These are phyloP conservation scores for Origma solitaria DNA, from an alignment of 2,113 vertebrate species.

Conservation along the genomic window DNA sequence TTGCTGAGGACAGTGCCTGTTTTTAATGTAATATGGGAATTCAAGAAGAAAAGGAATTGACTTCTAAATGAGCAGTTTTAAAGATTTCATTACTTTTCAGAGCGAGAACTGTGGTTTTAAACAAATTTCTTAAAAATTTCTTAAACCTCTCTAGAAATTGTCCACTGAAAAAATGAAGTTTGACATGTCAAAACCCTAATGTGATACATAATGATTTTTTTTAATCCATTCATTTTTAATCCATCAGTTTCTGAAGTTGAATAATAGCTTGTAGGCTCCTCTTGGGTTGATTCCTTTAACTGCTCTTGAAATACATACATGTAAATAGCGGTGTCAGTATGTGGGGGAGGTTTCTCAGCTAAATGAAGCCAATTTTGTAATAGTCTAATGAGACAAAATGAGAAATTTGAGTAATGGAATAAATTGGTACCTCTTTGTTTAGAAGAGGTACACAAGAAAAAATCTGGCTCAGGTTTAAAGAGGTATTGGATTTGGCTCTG, in stretches of 20 bases:
- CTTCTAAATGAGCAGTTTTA: background rate
- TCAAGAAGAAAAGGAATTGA: background rate
- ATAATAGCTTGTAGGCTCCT: background rate
- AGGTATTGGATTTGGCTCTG: background rate
- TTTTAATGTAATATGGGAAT: background rate
- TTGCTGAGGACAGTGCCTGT: background rate
- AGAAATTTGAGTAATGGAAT: constrained; percentile 43
- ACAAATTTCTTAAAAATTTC: background rate
- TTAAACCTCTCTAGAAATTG: background rate
- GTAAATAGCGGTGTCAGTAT: background rate
- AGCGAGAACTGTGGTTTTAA: background rate
- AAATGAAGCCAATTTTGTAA: background rate
- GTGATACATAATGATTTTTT: background rate
- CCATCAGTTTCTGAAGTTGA: background rate
- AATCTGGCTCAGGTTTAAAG: constrained; percentile 35
- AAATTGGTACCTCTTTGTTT: constrained; percentile 21
- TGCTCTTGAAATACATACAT: background rate
- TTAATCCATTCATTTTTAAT: background rate
- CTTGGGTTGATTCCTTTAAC: background rate
- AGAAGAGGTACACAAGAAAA: background rate
- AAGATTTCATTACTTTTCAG: background rate
- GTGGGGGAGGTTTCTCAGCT: background rate
- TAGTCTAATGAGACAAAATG: background rate
- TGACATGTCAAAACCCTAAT: background rate
- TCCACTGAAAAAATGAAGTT: background rate